A percentile compares a stretch with the other conserved stretches of the same genome.
These are phyloP conservation scores for Incurvaria masculella DNA, from an alignment of 2,888 invertebrate species.

Conservation along the genomic window DNA sequence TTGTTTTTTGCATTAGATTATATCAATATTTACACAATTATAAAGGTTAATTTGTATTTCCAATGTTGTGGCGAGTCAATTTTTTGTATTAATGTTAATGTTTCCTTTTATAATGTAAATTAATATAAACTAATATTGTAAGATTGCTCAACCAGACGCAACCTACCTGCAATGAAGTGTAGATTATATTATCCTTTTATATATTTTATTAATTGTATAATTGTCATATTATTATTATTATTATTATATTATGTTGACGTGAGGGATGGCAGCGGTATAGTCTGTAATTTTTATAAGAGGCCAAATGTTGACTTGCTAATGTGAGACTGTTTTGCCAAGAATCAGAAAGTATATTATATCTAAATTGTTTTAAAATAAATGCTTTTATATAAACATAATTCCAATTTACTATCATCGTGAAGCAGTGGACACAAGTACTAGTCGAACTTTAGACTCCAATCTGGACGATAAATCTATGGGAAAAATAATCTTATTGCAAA, in stretches of 20 bases:
- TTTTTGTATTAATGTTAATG: conserved; percentile 40
- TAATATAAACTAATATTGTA: conserved; percentile 45
- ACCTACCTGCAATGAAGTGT: conserved; percentile 50
- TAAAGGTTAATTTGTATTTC: not conserved
- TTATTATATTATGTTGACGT: conserved; percentile 41
- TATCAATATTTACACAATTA: not conserved
- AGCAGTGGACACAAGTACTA: too few species aligned
- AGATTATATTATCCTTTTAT: conserved; percentile 36
- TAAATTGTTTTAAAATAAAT: conserved; percentile 59
- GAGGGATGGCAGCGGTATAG: conserved; percentile 55
- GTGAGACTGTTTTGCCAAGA: conserved; percentile 59
- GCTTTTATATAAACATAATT: conserved; percentile 49
- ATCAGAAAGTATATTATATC: conserved; percentile 57
- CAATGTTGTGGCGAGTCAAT: conserved; percentile 34
- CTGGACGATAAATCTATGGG: too few species aligned
- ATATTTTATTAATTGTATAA: conserved; percentile 37
- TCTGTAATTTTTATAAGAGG: conserved; percentile 55
- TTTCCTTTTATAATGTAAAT: conserved; percentile 50
- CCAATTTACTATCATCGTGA: too few species aligned
- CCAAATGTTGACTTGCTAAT: conserved; percentile 59
- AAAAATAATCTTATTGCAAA: too few species aligned
- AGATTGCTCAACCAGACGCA: conserved; percentile 54
- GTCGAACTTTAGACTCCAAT: too few species aligned
- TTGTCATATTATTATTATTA: conserved; percentile 31
- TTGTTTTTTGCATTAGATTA: not conserved